phyloP scores from a whole-genome alignment of 2,113 vertebrate genomes.

The Pygoscelis adeliae region DNA sequence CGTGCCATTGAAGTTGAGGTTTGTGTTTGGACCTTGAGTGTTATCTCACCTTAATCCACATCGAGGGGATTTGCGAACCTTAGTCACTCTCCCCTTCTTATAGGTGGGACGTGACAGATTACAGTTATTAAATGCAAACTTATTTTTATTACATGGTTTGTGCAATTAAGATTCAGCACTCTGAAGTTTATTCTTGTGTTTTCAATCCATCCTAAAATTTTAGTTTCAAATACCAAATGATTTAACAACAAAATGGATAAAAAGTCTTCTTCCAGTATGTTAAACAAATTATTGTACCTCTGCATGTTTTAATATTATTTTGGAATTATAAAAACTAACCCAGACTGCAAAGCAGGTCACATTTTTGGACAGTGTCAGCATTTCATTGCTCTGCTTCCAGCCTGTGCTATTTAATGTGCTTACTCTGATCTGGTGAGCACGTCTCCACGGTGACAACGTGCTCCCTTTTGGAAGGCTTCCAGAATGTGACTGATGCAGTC shows the following conservation, averaged over 20 bases:
- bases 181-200: neutral
- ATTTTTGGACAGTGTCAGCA: neutral
- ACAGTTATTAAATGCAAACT: neutral
- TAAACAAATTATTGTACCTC: neutral
- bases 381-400: neutral
- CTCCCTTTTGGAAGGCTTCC: neutral
- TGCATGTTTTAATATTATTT: neutral
- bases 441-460: accelerated
- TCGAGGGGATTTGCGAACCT: too few relatives aligned
- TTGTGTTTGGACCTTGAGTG: too few relatives aligned
- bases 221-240: neutral
- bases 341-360: neutral
- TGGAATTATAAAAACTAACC: neutral
- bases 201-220: neutral
- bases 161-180: neutral
- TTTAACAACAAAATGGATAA: neutral
- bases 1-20: too few relatives aligned
- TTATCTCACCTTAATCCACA: too few relatives aligned
- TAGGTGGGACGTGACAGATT: neutral
- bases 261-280: neutral
- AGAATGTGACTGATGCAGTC: neutral
- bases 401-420: neutral
- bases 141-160: neutral
- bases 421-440: neutral
- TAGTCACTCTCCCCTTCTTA: too few relatives aligned